Base-by-base conservation (phyloP, 1,140 invertebrate species). In the Asobara japonica region DNA sequence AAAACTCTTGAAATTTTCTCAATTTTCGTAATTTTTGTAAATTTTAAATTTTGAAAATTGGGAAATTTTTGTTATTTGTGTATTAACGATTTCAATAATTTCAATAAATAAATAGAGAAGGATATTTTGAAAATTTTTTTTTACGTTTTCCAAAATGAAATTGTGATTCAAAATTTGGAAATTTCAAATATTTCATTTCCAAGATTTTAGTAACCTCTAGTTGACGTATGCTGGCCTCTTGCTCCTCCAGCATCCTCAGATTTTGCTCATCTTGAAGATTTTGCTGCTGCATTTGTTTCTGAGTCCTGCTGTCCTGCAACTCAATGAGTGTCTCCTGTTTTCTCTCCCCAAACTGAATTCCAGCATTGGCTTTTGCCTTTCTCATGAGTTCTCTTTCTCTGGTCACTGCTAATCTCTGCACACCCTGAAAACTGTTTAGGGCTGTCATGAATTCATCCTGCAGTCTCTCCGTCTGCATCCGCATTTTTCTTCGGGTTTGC, bases 401-500 rank as follows among this genome's bases (percentile, higher is more conserved):
- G 61, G 92, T 90, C 3, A 94, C 95, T 51, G 95, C 94, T 71
- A 90, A 89, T 80, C 93, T 89, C 86, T 97, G 95, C 13, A 92
- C 91, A 10, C 89, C 87, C 89, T 94, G 93, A 82, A 99, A 98
- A 76, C 93, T 92, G 83, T 97, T 98, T 66, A 99, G 87, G n/a
- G 95, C 95, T 74, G 92, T 90, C 75, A 96, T 94, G 86, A 98
- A 99, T 85, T 99, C 97, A 85, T 98, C 96, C 38, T 96, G 94
- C 45, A 99, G 89, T 31, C 96, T 89, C 80, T 99, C 97, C 74
- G 93, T 92, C 78, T 97, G 95, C 87, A 72, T 66, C 7, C 64
- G 64, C 70, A 99, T 93, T 86, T 96, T 97, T 79, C 93, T 90
- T 78, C 97, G 94, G 72, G 94, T 91, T 86, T 97, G 91, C 75